Evolutionary conservation across 2,888 invertebrate genomes (phyloP).

Genomic region (Galeruca laticollis): DNA sequence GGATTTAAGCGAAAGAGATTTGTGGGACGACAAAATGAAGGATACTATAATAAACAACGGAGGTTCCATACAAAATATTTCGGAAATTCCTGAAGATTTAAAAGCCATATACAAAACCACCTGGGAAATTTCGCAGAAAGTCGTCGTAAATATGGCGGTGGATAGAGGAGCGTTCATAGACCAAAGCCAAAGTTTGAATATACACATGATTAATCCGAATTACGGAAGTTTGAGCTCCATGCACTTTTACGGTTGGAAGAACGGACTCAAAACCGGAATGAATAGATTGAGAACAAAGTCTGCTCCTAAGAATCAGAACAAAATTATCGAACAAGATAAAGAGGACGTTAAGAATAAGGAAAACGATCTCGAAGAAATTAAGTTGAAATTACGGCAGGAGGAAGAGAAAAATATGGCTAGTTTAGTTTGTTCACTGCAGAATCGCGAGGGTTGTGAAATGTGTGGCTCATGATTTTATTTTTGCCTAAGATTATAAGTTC

Average conservation of each 20-base stretch:
- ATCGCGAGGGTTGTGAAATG: conserved; percentile 89
- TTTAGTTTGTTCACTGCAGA: conserved; percentile 87
- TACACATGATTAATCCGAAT: conserved; percentile 95
- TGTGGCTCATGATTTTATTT: conserved; percentile 78
- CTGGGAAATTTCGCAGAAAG: conserved; percentile 96
- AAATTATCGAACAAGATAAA: conserved; percentile 82
- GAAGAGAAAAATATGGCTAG: conserved; percentile 75
- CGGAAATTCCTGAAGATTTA: conserved; percentile 85
- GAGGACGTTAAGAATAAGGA: conserved; percentile 9
- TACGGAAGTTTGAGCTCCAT: conserved; percentile 96
- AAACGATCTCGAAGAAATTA: conserved; percentile 38
- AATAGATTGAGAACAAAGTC: conserved; percentile 97
- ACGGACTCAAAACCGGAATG: conserved; percentile 98
- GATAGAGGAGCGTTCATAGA: conserved; percentile 98
- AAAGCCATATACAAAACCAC: conserved; percentile 94
- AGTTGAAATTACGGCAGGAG: conserved; percentile 52
- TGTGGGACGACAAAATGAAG: conserved; percentile 97
- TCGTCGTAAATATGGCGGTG: conserved; percentile 95
- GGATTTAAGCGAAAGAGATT: conserved; percentile 88
- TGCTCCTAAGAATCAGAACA: conserved; percentile 96
- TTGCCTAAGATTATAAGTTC: too few relatives aligned
- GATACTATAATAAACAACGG: conserved; percentile 90
- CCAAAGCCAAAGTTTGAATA: conserved; percentile 97
- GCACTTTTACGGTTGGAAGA: conserved; percentile 98
- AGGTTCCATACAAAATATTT: conserved; percentile 93